Evolutionary conservation across 2,797 vertebrate genomes (phyloP), one percentile per base, ranked within the genome.

Genomic region (Alcedo quadribrachys): DNA sequence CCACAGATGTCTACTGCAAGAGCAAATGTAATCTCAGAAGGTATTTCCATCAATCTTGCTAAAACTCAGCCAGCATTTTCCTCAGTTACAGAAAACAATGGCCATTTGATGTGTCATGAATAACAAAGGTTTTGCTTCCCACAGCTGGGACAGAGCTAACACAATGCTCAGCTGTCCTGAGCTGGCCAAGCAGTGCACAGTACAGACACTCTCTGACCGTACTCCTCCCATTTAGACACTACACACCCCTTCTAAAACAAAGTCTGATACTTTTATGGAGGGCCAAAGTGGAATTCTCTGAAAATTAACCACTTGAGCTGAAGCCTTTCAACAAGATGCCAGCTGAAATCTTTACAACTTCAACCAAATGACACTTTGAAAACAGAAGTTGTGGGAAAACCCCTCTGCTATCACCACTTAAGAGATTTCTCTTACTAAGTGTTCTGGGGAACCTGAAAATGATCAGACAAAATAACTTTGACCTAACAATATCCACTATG

Each of bases 391-490:
- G 40, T 13, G 25, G 43, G 51, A 75, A 89, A 86, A 51, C 3
- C 12, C 5, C 33, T 30, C 25, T 65, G n/a, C 58, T 66, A 35
- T 33, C 1, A 0, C 16, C 54, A 43, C 1, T 0, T 11, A 37
- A 66, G 33, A 37, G 12, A 32, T n/a, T 6, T 62, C 62, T 61
- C 18, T 61, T 70, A 54, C 8, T 32, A 67, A 21, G 50, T 53
- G 60, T 43, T 57, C 67, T 12, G 46, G 25, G 62, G 6, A 87
- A 65, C 5, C 28, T 55, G 30, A 55, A 61, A 48, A 42, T 0
- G n/a, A 18, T 25, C 51, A 92, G 42, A 54, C 20, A 84, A 73
- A 9, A 5, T 5, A 53, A 15, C 11, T 45, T n/a, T 18, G 15
- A 30, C 20, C 24, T 77, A 48, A 22, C 30, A 93, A 80, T 25